Evolutionary conservation across 2,797 vertebrate genomes (phyloP).

Genomic region (Anguilla marmorata): DNA sequence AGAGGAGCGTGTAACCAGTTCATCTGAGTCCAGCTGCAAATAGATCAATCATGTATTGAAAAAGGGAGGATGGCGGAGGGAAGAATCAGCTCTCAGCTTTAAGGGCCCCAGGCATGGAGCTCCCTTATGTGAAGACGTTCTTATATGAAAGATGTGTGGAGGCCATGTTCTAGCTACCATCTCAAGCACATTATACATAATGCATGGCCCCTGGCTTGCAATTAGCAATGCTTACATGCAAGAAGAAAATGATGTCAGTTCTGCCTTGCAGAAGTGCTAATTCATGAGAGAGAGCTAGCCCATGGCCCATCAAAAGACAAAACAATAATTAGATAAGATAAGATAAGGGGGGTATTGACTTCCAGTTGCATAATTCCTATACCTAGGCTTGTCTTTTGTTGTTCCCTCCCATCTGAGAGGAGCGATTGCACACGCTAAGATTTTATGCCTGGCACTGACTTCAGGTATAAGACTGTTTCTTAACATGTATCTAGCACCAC

Average conservation of each 20-base stretch:
- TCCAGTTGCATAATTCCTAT: not conserved
- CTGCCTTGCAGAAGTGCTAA: conserved; percentile 42
- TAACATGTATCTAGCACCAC: conserved; percentile 20
- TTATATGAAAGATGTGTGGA: conserved; percentile 46
- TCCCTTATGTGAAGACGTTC: conserved; percentile 42
- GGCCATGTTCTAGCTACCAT: conserved; percentile 47
- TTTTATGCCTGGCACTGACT: conserved; percentile 54
- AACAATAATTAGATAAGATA: conserved; percentile 56
- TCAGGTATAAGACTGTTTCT: conserved; percentile 49
- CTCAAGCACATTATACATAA: conserved; percentile 62
- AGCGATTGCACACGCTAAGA: conserved; percentile 30
- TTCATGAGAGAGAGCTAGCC: conserved; percentile 43
- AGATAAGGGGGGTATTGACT: conserved; percentile 51
- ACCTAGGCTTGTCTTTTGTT: conserved; percentile 15
- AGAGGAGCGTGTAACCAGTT: conserved; percentile 51
- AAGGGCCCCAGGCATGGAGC: conserved; percentile 44
- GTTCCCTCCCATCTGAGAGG: conserved; percentile 57
- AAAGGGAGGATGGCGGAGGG: conserved; percentile 14
- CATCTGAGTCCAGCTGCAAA: conserved; percentile 64
- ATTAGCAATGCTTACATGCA: conserved; percentile 63
- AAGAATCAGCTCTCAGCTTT: conserved; percentile 40
- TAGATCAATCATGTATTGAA: conserved; percentile 69
- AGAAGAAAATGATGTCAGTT: conserved; percentile 43
- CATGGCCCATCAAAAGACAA: conserved; percentile 36
- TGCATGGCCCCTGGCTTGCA: conserved; percentile 55